A percentile compares a stretch with the other conserved stretches of the same genome.
Evolutionary conservation across 2,888 invertebrate species (phyloP).

Genomic region (Chrysolina americana): DNA sequence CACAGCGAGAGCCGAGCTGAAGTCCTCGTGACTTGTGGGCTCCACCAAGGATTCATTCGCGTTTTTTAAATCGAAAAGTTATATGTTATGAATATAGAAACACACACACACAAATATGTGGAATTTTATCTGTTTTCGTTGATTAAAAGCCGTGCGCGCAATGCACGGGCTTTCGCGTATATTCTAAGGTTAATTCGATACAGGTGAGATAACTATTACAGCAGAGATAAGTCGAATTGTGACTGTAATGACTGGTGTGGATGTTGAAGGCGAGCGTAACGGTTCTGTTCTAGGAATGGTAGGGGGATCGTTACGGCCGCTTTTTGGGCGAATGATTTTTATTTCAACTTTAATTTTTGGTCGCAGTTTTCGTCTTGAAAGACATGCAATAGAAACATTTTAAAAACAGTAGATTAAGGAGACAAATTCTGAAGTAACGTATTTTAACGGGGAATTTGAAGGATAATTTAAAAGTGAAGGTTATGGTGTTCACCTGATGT

Average conservation of each 20-base stretch:
- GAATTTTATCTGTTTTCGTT: conserved; percentile 37
- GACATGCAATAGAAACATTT: background rate
- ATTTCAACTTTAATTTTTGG: background rate
- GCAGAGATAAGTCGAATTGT: conserved; percentile 39
- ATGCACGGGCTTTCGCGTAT: conserved; percentile 69
- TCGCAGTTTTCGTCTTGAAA: background rate
- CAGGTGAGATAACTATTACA: conserved; percentile 67
- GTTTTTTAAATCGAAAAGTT: conserved; percentile 58
- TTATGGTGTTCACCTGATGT: too few relatives aligned
- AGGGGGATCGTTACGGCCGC: conserved; percentile 7
- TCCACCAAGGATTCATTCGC: conserved; percentile 59
- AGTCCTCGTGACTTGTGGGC: conserved; percentile 66
- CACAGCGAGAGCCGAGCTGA: conserved; percentile 68
- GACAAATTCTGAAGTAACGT: background rate
- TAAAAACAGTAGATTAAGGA: background rate
- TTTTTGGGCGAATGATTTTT: background rate
- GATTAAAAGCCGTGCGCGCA: conserved; percentile 69
- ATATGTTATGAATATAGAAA: conserved; percentile 24
- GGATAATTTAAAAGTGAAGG: too few relatives aligned
- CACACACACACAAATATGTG: conserved; percentile 36
- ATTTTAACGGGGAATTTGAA: too few relatives aligned
- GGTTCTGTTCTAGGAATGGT: background rate
- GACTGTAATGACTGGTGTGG: conserved; percentile 25
- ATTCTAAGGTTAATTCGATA: conserved; percentile 64
- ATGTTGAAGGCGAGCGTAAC: conserved; percentile 33